Conservation (phyloP, 2,797 vertebrate species). For the Sebastes minor region DNA sequence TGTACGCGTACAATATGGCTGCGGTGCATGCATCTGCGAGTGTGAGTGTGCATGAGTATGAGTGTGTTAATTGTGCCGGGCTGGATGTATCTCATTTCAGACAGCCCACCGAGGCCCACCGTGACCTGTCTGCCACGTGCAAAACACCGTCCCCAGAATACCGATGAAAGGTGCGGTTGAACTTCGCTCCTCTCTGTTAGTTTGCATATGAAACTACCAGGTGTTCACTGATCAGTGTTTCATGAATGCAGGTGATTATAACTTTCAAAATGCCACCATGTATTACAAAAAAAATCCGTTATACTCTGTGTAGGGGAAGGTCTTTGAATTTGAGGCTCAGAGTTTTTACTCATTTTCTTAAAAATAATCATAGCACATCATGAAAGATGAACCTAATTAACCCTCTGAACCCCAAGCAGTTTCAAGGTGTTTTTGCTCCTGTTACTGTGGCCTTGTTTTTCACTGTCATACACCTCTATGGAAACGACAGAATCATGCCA, state of each 20-base stretch:
- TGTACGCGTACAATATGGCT: neutral
- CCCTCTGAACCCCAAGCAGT: too few species aligned
- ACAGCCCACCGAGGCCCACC: constrained; percentile 27
- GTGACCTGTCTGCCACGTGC: constrained; percentile 45
- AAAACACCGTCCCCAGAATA: constrained; percentile 23
- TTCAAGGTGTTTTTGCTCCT: too few species aligned
- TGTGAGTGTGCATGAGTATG: neutral
- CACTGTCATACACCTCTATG: neutral
- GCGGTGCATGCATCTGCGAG: neutral
- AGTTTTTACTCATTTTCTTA: neutral
- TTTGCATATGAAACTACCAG: constrained; percentile 6
- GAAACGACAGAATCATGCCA: too few species aligned
- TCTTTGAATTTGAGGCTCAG: neutral
- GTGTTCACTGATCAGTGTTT: constrained; percentile 2
- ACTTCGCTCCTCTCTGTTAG: neutral
- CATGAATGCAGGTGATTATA: neutral
- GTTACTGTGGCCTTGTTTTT: neutral
- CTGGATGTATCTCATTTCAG: constrained; percentile 28
- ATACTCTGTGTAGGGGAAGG: neutral
- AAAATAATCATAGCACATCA: neutral
- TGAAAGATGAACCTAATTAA: too few species aligned
- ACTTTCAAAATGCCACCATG: neutral
- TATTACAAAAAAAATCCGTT: neutral
- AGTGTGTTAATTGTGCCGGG: constrained; percentile 34
- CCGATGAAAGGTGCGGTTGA: constrained; percentile 13